These are phyloP conservation scores for Hirundichthys speculiger DNA, from an alignment of 2,113 vertebrate genomes.

Conservation along the genomic window DNA sequence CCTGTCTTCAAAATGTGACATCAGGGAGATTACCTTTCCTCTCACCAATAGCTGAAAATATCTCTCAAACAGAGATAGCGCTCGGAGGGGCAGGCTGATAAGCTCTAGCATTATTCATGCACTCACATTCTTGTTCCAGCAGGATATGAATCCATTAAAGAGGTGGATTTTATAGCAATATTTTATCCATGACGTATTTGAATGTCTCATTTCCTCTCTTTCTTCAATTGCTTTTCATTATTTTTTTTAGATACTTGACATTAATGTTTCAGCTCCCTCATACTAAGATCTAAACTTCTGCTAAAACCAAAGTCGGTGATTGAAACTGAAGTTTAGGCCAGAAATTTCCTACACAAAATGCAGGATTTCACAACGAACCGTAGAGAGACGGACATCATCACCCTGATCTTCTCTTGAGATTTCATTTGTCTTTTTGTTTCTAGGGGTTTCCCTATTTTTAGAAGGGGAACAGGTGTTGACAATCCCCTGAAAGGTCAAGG, in stretches of 20 bases:
- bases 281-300: no score
- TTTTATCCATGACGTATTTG: background rate
- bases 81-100: constrained; percentile 26
- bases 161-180: background rate
- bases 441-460: constrained; percentile 58
- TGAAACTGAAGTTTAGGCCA: no score
- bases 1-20: constrained; percentile 33
- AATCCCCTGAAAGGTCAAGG: constrained; percentile 38
- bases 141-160: constrained; percentile 46
- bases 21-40: constrained; percentile 49
- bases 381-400: no score
- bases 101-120: constrained; percentile 43
- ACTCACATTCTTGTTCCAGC: constrained; percentile 47
- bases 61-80: constrained; percentile 29
- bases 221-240: background rate
- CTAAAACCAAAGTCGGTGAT: background rate
- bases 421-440: background rate
- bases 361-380: no score
- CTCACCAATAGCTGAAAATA: constrained; percentile 42
- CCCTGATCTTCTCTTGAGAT: no score
- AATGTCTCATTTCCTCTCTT: background rate
- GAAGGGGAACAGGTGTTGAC: constrained; percentile 16
- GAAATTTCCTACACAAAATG: no score
- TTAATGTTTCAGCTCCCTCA: no score
- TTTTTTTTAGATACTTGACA: background rate